Evolutionary conservation across 92 coral and sea anemone genomes (phyloP).

Genomic region (Actinostola sp.): DNA sequence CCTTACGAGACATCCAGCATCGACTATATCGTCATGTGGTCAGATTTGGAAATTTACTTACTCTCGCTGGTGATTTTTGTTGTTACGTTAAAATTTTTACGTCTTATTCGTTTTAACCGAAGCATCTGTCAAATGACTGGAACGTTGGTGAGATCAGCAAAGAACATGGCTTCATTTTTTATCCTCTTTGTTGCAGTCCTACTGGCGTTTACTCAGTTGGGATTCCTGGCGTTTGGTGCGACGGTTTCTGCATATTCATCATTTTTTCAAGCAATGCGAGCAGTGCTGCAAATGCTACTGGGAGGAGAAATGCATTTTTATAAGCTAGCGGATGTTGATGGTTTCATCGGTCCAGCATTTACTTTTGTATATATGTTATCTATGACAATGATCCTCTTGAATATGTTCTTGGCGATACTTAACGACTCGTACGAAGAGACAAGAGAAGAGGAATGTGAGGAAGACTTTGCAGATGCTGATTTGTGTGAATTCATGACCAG

Average conservation of each 20-base stretch:
- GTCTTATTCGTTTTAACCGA: constrained; percentile 72
- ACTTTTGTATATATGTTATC: constrained; percentile 63
- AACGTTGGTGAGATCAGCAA: constrained; percentile 62
- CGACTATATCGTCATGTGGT: constrained; percentile 71
- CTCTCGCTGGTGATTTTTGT: constrained; percentile 80
- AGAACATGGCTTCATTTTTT: constrained; percentile 68
- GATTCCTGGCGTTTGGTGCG: constrained; percentile 71
- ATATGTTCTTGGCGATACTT: constrained; percentile 84
- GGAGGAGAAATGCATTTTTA: constrained; percentile 86
- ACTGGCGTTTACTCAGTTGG: constrained; percentile 77
- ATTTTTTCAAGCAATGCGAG: constrained; percentile 65
- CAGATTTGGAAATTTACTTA: constrained; percentile 69
- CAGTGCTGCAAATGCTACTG: constrained; percentile 69
- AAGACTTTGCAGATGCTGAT: constrained; percentile 60
- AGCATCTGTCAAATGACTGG: constrained; percentile 68
- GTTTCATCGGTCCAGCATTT: constrained; percentile 60
- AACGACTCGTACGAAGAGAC: constrained; percentile 71
- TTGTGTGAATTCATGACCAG: constrained; percentile 62
- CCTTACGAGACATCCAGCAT: constrained; percentile 83
- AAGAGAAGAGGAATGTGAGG: constrained; percentile 36
- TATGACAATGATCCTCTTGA: constrained; percentile 76
- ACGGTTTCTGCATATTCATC: constrained; percentile 65
- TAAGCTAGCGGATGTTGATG: constrained; percentile 53
- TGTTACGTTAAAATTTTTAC: constrained; percentile 72
- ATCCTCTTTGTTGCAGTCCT: constrained; percentile 63